phyloP scores from a whole-genome alignment of 1,140 invertebrate genomes.

The Sminthurides bifidus region DNA sequence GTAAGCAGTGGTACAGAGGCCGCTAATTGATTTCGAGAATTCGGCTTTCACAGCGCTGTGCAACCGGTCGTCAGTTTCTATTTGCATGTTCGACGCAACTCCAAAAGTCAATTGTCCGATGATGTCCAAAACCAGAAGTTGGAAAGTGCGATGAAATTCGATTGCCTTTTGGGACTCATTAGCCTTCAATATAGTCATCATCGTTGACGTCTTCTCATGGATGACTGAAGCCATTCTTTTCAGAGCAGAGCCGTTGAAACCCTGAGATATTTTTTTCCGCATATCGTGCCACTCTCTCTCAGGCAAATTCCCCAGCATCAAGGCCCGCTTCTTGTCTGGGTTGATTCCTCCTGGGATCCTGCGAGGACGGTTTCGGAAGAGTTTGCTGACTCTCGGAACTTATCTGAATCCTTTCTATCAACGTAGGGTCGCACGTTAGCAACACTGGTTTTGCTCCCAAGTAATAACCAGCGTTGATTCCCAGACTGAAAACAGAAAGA shows the following conservation, averaged over 20 bases:
- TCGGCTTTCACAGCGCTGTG: slow-evolving; percentile 14
- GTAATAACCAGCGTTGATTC: slow-evolving; percentile 20
- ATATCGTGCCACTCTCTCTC: slow-evolving; percentile 12
- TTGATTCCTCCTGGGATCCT: slow-evolving; percentile 25
- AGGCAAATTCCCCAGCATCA: slow-evolving; percentile 22
- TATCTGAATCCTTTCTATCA: slow-evolving; percentile 4
- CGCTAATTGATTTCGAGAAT: slow-evolving; percentile 14
- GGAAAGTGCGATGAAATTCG: slow-evolving; percentile 14
- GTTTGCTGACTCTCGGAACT: background rate
- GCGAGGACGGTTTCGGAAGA: slow-evolving; percentile 13
- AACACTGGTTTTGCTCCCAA: slow-evolving; percentile 23
- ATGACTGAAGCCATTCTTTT: background rate
- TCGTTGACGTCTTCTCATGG: background rate
- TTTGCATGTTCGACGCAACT: slow-evolving; percentile 12
- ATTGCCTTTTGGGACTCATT: background rate
- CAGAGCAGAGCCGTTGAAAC: slow-evolving; percentile 2
- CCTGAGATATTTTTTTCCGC: background rate
- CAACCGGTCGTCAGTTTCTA: slow-evolving; percentile 10
- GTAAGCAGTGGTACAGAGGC: slow-evolving; percentile 1
- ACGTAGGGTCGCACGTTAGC: slow-evolving; percentile 2
- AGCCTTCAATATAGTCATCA: background rate
- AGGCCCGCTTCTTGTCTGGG: slow-evolving; percentile 12
- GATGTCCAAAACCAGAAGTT: slow-evolving; percentile 15
- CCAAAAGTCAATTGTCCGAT: slow-evolving; percentile 23
- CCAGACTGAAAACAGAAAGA: slow-evolving; percentile 10